Evolutionary conservation across 2,113 vertebrate genomes (phyloP), one percentile per base, ranked within the genome.

Genomic region (Murina feae): DNA sequence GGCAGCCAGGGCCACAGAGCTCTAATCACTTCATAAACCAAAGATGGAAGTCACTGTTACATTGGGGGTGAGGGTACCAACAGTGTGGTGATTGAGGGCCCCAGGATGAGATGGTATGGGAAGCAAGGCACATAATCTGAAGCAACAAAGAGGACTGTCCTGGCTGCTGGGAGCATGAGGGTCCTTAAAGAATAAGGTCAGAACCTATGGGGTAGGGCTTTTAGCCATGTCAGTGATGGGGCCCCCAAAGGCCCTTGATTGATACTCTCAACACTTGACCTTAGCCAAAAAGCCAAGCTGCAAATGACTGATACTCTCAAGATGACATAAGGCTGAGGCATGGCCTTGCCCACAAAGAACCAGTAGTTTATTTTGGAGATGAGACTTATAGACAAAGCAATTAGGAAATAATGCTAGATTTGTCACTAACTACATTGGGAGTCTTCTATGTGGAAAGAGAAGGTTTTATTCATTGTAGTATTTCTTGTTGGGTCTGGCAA

Each of bases 401-500:
- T 75, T 71, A 95, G 85, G 82, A n/a, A 89, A 58, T 55, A 51
- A 23, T 30, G 11, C 10, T 32, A 68, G 49, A 32, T n/a, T 69
- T 28, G 9, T 72, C 44, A 30, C 63, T 68, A 74, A 51, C 58
- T 47, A 23, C 10, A 10, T 0, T n/a, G 72, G 6, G 18, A 79
- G 55, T 80, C 91, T 49, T 88, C 80, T 71, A 3, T 17, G 21
- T 28, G 11, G 42, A 53, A 20, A 51, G 44, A 95, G 80, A 37
- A 6, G 65, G 18, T 82, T 74, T 83, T 71, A 69, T 0, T 95
- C 81, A 65, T 20, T 44, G 30, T 25, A 37, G 13, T 53, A 60
- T 91, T 89, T 94, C 68, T 78, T 86, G 66, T 85, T 82, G 76
- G 68, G 44, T 35, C 53, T 91, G 84, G 58, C 32, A 65, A 39